Evolutionary conservation across 2,797 vertebrate genomes (phyloP), one percentile per base, ranked within the genome.

Genomic region (Hephaestus fuliginosus): DNA sequence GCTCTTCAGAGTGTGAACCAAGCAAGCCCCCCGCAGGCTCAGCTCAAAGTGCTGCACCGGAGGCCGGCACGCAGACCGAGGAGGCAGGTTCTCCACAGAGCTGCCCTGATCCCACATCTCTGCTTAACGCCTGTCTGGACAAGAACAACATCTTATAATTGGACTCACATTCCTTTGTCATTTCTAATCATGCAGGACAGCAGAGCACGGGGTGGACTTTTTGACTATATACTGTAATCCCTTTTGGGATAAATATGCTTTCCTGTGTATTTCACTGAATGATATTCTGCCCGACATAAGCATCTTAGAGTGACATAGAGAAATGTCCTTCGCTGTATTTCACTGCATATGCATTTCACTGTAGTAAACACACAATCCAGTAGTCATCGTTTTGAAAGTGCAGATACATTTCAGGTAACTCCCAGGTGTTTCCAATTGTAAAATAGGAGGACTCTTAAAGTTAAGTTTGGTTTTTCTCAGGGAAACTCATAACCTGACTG

Each of bases 51-150:
- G 7, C 72, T 33, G 70, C 46, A 20, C 58, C 74, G 9, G 78
- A 66, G 56, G 18, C 61, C 33, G 55, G 75, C 60, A 30, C 81
- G 18, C 70, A 74, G 76, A 76, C 73, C 18, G 81, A 87, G 17
- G 84, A 92, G 30, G 70, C 86, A 0, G 85, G 75, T 0, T 86
- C 78, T 0, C 4, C 70, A 44, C 94, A 95, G 63, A 77, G 25
- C 74, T 88, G 0, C 91, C 89, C 74, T 80, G 92, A 52, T 92
- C 91, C 88, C 13, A 85, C 44, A 3, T 95, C 95, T 61, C 94
- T 96, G 87, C 91, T 95, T 49, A 96, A 94, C 63, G 93, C 95
- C 90, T 97, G 96, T 86, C 92, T 96, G 91, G 94, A 96, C 82
- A 96, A 96, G 94, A 95, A 96, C 75, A 95, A 94, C 78, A 95